Evolutionary conservation across 2,797 vertebrate genomes (phyloP).

Genomic region (Paedocypris micromegethes): DNA sequence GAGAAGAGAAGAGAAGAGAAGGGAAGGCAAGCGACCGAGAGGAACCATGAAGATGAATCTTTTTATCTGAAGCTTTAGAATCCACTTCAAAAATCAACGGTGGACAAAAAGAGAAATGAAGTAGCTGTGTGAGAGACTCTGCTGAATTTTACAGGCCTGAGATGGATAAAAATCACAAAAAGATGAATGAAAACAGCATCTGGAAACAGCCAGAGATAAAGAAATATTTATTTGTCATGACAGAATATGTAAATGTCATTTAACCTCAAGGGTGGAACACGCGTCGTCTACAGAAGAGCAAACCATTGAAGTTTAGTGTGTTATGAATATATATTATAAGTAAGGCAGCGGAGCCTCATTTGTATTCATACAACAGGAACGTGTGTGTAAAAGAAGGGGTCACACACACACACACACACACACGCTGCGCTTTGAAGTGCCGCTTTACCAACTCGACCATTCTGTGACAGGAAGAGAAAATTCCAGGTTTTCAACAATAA

Average conservation of each 20-base stretch:
- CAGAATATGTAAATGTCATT: neutral
- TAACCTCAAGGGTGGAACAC: neutral
- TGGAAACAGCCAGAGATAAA: no score
- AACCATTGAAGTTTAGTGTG: slow-evolving; percentile 1
- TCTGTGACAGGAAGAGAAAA: slow-evolving; percentile 5
- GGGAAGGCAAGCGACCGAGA: neutral
- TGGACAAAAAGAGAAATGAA: neutral
- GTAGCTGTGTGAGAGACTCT: no score
- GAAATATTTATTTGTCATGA: neutral
- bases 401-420: neutral
- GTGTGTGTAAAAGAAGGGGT: slow-evolving; percentile 3
- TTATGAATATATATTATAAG: neutral
- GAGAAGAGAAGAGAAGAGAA: no score
- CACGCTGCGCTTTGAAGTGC: neutral
- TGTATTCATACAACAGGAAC: slow-evolving; percentile 4
- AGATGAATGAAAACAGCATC: no score
- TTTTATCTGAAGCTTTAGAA: slow-evolving; percentile 13
- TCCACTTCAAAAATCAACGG: neutral
- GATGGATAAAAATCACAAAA: no score
- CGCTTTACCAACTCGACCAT: neutral
- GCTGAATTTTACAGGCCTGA: no score
- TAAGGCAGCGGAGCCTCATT: neutral
- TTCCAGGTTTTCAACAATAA: slow-evolving; percentile 1
- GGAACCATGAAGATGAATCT: neutral
- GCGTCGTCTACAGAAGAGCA: neutral